Conservation (phyloP, 2,113 vertebrate genomes). For the Micronisus gabar region DNA sequence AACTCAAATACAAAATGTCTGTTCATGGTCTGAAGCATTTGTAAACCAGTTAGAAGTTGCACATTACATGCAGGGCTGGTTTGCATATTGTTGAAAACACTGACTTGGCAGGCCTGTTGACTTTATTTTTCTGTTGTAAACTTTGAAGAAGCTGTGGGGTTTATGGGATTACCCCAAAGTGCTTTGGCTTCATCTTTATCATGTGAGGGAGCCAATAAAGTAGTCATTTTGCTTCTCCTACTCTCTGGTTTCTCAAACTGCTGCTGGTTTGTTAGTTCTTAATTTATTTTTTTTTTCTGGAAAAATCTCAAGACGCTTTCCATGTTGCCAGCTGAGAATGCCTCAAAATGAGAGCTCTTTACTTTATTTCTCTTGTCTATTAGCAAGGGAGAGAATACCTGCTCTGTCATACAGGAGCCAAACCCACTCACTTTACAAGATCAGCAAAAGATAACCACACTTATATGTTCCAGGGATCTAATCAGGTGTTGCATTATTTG, state of each 20-base stretch:
- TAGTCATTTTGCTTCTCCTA: neutral
- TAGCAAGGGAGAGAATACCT: neutral
- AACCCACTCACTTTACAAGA: neutral
- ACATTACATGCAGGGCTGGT: neutral
- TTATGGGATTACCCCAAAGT: neutral
- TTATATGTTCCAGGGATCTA: neutral
- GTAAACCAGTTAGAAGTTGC: neutral
- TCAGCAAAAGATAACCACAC: neutral
- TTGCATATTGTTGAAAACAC: neutral
- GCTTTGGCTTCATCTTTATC: neutral
- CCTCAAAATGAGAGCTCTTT: neutral
- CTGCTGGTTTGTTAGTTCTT: neutral
- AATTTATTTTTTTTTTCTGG: neutral
- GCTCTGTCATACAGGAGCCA: neutral
- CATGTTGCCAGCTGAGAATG: neutral
- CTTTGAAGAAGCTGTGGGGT: neutral
- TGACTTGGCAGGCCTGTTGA: neutral
- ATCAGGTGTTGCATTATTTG: neutral
- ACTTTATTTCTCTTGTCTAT: neutral
- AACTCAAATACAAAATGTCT: neutral
- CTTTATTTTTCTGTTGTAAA: neutral
- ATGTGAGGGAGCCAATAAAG: neutral
- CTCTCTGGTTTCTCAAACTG: neutral
- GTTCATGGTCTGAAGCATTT: neutral
- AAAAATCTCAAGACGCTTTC: neutral